Evolutionary conservation across 2,888 invertebrate genomes (phyloP), one percentile per base, ranked within the genome.

Genomic region (Isotomurus palustris): DNA sequence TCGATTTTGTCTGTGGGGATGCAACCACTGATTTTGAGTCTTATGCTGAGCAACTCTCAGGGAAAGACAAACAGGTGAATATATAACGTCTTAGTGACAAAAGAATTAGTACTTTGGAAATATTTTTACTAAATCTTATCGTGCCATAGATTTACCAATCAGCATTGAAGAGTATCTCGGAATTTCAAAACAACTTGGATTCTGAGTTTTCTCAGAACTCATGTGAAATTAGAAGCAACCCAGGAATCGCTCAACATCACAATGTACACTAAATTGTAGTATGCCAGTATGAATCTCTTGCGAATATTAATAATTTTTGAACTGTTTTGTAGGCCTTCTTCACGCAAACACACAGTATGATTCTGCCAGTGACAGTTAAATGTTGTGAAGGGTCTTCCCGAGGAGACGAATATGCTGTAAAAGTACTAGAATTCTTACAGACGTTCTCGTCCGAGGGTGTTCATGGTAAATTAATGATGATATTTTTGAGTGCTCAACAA

Each of bases 1-100:
- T 68, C 40, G 62, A 62, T 27, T 50, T 68, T 14, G 54, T 62
- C 10, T 67, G 67, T 38, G 44, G 41, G 12, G 49, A 43, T 12
- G 5, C 4, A 25, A 22, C n/a, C 29, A 4, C 19, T n/a, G 27
- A 14, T 12, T 12, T 25, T 5, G 8, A 6, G 10, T 8, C 24
- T 40, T 51, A 51, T 25, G 3, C 22, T 27, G 17, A 24, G 17
- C 2, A 21, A 27, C 35, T 55, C n/a, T 8, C 41, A 21, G 21
- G 28, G 28, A 40, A 29, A 47, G 32, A 22, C 19, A 19, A n/a
- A 27, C 25, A 54, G 55, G 58, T 50, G 40, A 24, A n/a, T n/a
- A n/a, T n/a, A n/a, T n/a, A n/a, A n/a, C n/a, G n/a, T n/a, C n/a
- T n/a, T n/a, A n/a, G n/a, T n/a, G n/a, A n/a, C n/a, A n/a, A n/a